Conservation (phyloP, 2,888 invertebrate species). For the Lochmaea capreae region DNA sequence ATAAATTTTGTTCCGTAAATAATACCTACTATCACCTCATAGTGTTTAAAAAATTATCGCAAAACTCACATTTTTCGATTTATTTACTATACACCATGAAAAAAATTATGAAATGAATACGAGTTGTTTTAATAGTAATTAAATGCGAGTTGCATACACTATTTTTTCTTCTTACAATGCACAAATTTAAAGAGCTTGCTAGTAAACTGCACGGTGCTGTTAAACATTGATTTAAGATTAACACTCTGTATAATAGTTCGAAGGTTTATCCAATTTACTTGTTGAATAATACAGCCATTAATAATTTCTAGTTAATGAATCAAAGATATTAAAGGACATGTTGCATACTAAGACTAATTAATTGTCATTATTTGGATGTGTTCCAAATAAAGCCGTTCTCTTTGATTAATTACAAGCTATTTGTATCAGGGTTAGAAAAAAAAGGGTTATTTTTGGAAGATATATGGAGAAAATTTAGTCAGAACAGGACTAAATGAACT, state of each 20-base stretch:
- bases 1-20: neutral
- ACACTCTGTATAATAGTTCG: too few species aligned
- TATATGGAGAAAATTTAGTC: neutral
- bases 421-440: neutral
- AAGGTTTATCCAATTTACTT: neutral
- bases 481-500: too few species aligned
- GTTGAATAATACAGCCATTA: neutral
- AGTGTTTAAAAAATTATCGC: too few species aligned
- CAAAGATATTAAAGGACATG: neutral
- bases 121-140: too few species aligned
- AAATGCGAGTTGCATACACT: too few species aligned
- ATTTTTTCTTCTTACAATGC: too few species aligned
- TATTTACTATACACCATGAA: neutral
- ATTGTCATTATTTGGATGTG: neutral
- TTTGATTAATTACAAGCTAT: neutral
- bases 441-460: neutral
- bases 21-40: too few species aligned
- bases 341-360: neutral
- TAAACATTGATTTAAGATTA: too few species aligned
- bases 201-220: too few species aligned
- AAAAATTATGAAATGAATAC: too few species aligned
- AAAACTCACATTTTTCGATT: neutral
- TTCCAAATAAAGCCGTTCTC: neutral
- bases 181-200: too few species aligned
- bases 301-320: neutral